These are phyloP conservation scores for Anodontia alba DNA, from an alignment of 2,888 invertebrate species.

Conservation along the genomic window DNA sequence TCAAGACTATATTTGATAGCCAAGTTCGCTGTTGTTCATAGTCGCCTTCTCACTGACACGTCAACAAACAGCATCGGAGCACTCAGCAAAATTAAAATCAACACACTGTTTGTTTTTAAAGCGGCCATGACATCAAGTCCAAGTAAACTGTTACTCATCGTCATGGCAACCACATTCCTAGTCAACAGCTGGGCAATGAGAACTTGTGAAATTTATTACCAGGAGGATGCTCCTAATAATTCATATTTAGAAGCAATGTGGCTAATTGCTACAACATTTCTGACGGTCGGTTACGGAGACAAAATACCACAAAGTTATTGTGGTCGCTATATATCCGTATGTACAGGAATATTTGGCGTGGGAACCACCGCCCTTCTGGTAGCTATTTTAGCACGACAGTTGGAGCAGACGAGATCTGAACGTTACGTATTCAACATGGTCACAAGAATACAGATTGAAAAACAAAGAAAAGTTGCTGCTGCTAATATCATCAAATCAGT, in stretches of 20 bases:
- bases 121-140: constrained; percentile 75
- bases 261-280: constrained; percentile 77
- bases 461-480: constrained; percentile 69
- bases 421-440: constrained; percentile 78
- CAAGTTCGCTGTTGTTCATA: constrained; percentile 78
- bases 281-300: constrained; percentile 79
- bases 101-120: constrained; percentile 78
- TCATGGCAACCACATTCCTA: constrained; percentile 73
- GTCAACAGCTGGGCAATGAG: constrained; percentile 79
- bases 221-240: constrained; percentile 56
- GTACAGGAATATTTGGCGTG: constrained; percentile 75
- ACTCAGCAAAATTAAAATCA: constrained; percentile 77
- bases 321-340: constrained; percentile 76
- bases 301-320: constrained; percentile 76
- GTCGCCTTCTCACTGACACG: constrained; percentile 73
- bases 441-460: constrained; percentile 73
- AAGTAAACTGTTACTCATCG: constrained; percentile 64
- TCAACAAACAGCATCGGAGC: constrained; percentile 76
- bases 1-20: constrained; percentile 75
- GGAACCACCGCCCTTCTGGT: constrained; percentile 77
- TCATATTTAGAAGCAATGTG: constrained; percentile 77
- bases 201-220: constrained; percentile 78
- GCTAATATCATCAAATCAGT: constrained; percentile 75
- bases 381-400: constrained; percentile 74
- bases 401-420: constrained; percentile 76